Percentiles rank a stretch among this genome's conserved stretches.
phyloP scores from a whole-genome alignment of 2,797 vertebrate genomes.

The Falco rusticolus region DNA sequence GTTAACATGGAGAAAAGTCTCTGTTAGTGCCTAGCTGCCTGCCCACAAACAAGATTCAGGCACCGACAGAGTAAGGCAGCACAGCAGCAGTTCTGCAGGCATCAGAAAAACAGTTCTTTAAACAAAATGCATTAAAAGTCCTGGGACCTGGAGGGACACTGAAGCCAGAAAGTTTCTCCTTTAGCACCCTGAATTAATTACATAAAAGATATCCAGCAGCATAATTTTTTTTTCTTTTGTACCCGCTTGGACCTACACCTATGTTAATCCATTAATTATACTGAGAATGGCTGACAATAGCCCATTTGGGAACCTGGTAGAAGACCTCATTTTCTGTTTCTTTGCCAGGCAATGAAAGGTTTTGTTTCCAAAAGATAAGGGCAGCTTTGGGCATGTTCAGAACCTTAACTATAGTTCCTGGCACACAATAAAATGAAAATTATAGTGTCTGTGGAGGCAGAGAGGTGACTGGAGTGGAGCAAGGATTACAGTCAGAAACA shows the following conservation, averaged over 20 bases:
- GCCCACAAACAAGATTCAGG: not conserved
- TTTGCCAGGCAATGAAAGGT: not conserved
- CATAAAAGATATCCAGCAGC: not conserved
- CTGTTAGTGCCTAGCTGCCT: not conserved
- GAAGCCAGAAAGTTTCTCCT: not conserved
- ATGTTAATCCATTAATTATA: not conserved
- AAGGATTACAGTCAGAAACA: not conserved
- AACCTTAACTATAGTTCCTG: not conserved
- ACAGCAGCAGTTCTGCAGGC: not conserved
- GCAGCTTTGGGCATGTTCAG: not conserved
- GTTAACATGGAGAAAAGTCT: not conserved
- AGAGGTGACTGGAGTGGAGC: not conserved
- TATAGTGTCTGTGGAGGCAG: not conserved
- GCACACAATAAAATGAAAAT: conserved; percentile 14
- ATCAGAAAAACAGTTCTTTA: not conserved
- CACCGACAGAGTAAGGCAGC: not conserved
- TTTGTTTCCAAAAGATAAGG: not conserved
- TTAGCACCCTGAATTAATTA: not conserved
- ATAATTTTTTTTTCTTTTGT: not conserved
- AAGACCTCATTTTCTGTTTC: not conserved
- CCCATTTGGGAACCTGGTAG: not conserved
- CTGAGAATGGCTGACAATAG: not conserved
- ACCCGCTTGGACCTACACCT: not conserved
- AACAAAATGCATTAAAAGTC: not conserved
- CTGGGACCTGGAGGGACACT: not conserved